A percentile compares a stretch with the other conserved stretches of the same genome.
Conservation (phyloP, 2,113 vertebrate genomes). For the Aleadryas rufinucha region DNA sequence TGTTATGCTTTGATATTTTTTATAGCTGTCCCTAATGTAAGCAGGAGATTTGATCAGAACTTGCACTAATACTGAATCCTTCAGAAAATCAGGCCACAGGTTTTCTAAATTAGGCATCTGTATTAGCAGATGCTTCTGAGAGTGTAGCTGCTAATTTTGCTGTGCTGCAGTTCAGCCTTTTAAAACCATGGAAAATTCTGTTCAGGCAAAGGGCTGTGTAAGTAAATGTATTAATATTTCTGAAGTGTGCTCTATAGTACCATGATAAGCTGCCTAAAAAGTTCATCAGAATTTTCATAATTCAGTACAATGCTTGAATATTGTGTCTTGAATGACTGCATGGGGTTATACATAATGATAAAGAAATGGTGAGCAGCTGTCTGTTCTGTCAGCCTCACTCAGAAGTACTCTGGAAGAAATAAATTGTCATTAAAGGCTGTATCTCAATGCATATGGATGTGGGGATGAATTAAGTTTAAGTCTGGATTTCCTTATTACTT, state of each 20-base stretch:
- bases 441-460: slow-evolving; percentile 33
- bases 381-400: neutral
- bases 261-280: neutral
- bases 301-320: neutral
- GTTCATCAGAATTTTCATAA: neutral
- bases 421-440: slow-evolving; percentile 43
- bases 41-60: neutral
- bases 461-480: slow-evolving; percentile 43
- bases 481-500: slow-evolving; percentile 56
- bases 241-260: neutral
- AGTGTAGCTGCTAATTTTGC: neutral
- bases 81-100: neutral
- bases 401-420: slow-evolving; percentile 8
- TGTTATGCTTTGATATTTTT: neutral
- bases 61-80: neutral
- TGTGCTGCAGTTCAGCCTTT: neutral
- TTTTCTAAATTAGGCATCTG: neutral
- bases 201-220: neutral
- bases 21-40: neutral
- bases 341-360: neutral
- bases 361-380: slow-evolving; percentile 30
- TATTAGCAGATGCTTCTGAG: slow-evolving; percentile 18
- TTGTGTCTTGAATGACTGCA: neutral
- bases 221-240: neutral
- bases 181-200: neutral